Conservation (phyloP, 2,888 invertebrate species). For the Spialia ferax region DNA sequence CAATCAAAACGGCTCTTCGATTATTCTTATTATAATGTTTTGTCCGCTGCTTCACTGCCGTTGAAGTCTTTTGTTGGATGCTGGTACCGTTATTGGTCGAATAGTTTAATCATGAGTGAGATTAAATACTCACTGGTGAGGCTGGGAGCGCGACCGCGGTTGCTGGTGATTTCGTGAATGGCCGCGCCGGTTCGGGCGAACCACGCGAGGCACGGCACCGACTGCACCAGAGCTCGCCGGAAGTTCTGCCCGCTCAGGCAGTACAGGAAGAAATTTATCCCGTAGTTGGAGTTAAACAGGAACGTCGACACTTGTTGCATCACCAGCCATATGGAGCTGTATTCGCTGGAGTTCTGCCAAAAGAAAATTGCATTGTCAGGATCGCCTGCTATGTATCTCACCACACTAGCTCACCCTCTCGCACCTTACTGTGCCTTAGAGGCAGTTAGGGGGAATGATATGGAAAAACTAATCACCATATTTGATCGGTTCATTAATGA, state of each 20-base stretch:
- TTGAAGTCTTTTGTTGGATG: no score
- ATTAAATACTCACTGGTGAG: slow-evolving; percentile 61
- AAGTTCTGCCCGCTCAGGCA: slow-evolving; percentile 94
- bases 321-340: slow-evolving; percentile 77
- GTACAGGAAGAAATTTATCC: slow-evolving; percentile 94
- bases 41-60: no score
- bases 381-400: no score
- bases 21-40: not conserved
- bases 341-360: slow-evolving; percentile 56
- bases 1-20: not conserved
- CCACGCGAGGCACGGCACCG: slow-evolving; percentile 56
- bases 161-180: slow-evolving; percentile 43
- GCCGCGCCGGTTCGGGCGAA: slow-evolving; percentile 43
- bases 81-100: no score
- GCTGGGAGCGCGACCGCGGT: slow-evolving; percentile 56
- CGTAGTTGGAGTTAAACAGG: slow-evolving; percentile 93
- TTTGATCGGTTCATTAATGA: no score
- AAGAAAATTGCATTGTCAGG: not conserved
- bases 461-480: no score
- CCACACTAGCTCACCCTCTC: no score
- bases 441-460: no score
- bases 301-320: slow-evolving; percentile 89
- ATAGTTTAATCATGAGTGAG: no score
- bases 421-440: no score
- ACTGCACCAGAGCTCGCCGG: slow-evolving; percentile 83